These are phyloP conservation scores for Polymixis flavicincta DNA, from an alignment of 2,888 invertebrate species.

Conservation along the genomic window DNA sequence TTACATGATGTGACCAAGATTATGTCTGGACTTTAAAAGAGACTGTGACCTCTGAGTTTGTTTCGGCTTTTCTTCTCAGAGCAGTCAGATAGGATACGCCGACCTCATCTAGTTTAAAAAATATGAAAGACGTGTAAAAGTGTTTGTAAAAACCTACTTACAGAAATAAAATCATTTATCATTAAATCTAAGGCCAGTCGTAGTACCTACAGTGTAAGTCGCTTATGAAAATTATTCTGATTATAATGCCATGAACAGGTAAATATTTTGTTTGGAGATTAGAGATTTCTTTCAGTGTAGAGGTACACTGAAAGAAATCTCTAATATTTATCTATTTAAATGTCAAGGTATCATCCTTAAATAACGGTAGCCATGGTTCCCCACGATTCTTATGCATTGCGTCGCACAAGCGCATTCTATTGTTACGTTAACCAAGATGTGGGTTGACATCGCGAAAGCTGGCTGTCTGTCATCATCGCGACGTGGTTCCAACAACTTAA, in stretches of 20 bases:
- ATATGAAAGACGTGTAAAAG: too few species aligned
- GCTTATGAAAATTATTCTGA: background rate
- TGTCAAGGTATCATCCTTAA: background rate
- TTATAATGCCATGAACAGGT: background rate
- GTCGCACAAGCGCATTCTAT: slow-evolving; percentile 61
- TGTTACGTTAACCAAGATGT: slow-evolving; percentile 77
- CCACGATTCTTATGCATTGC: slow-evolving; percentile 51
- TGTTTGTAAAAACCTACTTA: too few species aligned
- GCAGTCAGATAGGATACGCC: too few species aligned
- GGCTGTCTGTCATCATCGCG: slow-evolving; percentile 79
- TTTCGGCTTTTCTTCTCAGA: too few species aligned
- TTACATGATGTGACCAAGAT: too few species aligned
- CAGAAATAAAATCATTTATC: too few species aligned
- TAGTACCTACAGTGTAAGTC: background rate
- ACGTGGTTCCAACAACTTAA: slow-evolving; percentile 79
- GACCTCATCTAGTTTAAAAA: too few species aligned
- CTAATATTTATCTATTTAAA: background rate
- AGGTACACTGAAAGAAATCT: background rate
- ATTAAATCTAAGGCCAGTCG: background rate
- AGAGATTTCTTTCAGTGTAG: too few species aligned
- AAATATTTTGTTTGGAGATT: background rate
- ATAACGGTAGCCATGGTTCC: background rate
- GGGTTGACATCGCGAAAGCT: slow-evolving; percentile 86
- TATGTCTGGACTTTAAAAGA: too few species aligned
- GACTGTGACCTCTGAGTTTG: too few species aligned